Conservation (phyloP, 2,113 vertebrate genomes). For the Podarcis muralis region DNA sequence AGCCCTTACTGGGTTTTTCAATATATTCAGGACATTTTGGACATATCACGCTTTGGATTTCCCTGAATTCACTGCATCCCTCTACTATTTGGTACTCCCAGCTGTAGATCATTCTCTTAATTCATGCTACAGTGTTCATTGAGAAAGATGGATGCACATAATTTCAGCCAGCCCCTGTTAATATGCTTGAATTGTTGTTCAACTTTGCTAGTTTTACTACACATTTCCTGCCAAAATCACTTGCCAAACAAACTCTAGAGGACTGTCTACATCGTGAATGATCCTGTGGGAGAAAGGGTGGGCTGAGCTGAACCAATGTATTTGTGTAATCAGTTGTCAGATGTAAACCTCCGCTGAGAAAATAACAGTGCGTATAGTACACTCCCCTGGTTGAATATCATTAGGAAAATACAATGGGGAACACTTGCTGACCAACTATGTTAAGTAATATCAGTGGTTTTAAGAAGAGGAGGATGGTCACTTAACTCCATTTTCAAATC, state of each 20-base stretch:
- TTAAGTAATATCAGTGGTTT: fast-evolving
- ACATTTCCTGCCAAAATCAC: neutral
- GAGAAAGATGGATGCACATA: neutral
- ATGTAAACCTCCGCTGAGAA: neutral
- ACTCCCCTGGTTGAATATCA: neutral
- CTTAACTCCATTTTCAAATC: neutral
- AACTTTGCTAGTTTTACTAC: neutral
- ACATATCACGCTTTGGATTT: no score
- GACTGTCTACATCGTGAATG: neutral
- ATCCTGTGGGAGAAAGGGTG: neutral
- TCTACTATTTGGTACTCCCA: neutral
- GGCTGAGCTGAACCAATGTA: neutral
- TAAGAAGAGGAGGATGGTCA: neutral
- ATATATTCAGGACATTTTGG: no score
- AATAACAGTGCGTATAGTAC: neutral
- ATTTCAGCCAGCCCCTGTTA: neutral
- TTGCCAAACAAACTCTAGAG: neutral
- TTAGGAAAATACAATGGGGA: fast-evolving
- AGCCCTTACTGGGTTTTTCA: no score
- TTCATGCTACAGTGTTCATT: neutral
- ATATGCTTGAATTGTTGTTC: neutral
- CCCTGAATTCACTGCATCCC: no score
- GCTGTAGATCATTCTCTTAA: neutral
- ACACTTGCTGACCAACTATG: neutral
- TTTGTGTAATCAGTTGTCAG: neutral